A percentile compares a stretch with the other conserved stretches of the same genome.
These are phyloP conservation scores for Polylopha cassiicola DNA, from an alignment of 2,888 invertebrate species.

Conservation along the genomic window DNA sequence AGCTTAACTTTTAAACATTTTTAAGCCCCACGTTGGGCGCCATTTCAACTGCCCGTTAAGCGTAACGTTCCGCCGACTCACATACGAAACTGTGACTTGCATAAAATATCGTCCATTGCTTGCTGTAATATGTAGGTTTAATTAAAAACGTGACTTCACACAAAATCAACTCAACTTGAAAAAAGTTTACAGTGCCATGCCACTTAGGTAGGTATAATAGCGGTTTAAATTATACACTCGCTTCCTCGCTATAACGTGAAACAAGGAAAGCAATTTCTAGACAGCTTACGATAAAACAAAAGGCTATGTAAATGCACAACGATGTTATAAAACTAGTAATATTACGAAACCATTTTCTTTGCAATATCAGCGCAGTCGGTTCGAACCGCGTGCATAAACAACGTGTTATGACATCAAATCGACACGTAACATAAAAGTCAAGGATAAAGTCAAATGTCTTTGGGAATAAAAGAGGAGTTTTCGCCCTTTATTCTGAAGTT, in stretches of 20 bases:
- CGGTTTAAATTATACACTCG: constrained; percentile 20
- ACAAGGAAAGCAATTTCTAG: constrained; percentile 15
- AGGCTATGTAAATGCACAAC: constrained; percentile 4
- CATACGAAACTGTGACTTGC: constrained; percentile 48
- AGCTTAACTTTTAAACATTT: constrained; percentile 22
- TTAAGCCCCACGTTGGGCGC: constrained; percentile 37
- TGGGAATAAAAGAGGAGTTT: constrained; percentile 33
- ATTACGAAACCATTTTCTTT: constrained; percentile 14
- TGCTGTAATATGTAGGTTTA: constrained; percentile 50
- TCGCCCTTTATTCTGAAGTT: constrained; percentile 37
- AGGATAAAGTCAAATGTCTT: constrained; percentile 32
- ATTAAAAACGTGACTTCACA: constrained; percentile 62
- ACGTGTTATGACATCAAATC: constrained; percentile 40
- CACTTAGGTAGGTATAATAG: constrained; percentile 19
- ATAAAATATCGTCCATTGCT: constrained; percentile 40
- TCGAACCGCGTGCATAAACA: constrained; percentile 25
- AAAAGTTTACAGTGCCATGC: constrained; percentile 16
- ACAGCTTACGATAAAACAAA: constrained; percentile 12
- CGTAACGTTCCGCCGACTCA: constrained; percentile 40
- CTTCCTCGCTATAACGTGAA: constrained; percentile 6
- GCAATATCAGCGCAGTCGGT: constrained; percentile 21
- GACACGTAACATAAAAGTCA: constrained; percentile 40
- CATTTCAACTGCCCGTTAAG: constrained; percentile 30
- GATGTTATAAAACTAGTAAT: constrained; percentile 10
- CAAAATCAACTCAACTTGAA: constrained; percentile 29